Evolutionary conservation across 1,140 invertebrate species (phyloP), one percentile per base, ranked within the genome.

Genomic region (Araneus ventricosus): DNA sequence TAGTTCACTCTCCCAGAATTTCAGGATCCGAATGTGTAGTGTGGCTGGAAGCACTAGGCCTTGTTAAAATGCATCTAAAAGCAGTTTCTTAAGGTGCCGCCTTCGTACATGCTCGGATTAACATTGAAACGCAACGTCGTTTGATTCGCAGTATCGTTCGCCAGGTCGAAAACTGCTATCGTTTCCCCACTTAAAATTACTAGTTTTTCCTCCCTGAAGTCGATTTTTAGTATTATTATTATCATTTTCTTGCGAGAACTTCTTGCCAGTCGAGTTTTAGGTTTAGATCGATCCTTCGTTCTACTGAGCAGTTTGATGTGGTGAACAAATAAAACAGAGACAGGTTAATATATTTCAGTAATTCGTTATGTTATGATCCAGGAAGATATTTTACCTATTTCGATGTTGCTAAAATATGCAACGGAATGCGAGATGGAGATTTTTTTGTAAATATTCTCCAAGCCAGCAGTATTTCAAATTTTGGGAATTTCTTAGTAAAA

Each of bases 361-460:
- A 22, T 63, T 63, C 22, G 17, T 8, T 22, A 63, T 63, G 20
- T 63, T 63, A n/a, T n/a, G 1, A 17, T 4, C 10, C 10, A 2
- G 45, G 45, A 1, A 52, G 45, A 52, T 14, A 52, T 52, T 52
- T 52, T 52, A 0, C 0, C 10, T 2, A 4, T 17, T 52, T 0
- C 45, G 10, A 52, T 52, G 45, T 52, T 14, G 10, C 10, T 2
- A 52, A 52, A 52, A 52, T 52, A 17, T 8, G 14, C 10, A 8
- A 0, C 10, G 41, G 41, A 8, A 45, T 8, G 41, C 2, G 10
- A 52, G 10, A 52, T 52, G 10, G 1, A 14, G 10, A 52, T 52
- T 52, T 8, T 2, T 14, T 0, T 52, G 10, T 0, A 52, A 52
- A 0, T 52, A 0, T 4, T 52, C 2, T 52, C 0, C 14, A 1